Evolutionary conservation across 2,888 invertebrate genomes (phyloP).

Genomic region (Limnephilus marmoratus): DNA sequence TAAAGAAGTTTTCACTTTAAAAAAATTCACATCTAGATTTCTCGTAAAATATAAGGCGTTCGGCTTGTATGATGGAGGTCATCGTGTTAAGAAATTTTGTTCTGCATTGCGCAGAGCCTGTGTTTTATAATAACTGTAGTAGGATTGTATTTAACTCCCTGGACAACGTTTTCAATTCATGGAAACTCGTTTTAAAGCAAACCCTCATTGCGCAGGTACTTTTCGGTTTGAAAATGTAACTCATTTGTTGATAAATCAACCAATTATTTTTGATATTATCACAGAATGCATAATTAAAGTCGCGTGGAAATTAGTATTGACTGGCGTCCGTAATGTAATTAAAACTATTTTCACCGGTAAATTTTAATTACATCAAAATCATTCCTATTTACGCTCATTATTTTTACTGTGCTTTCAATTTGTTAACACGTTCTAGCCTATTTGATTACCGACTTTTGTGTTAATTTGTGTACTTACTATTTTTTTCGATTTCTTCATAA

Average conservation of each 20-base stretch:
- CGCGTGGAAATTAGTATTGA: neutral
- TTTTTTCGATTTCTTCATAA: too few species aligned
- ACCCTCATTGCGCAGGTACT: neutral
- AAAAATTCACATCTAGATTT: neutral
- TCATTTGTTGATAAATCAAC: neutral
- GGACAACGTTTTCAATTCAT: neutral
- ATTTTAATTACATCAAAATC: too few species aligned
- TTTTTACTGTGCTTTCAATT: neutral
- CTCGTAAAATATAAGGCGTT: neutral
- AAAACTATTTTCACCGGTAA: too few species aligned
- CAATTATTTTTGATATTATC: neutral
- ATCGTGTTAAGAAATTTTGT: neutral
- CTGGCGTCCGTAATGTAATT: neutral
- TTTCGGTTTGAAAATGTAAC: neutral
- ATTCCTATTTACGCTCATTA: neutral
- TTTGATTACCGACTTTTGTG: too few species aligned
- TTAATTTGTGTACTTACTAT: neutral
- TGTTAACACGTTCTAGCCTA: neutral
- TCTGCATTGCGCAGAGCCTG: neutral
- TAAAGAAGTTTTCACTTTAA: too few species aligned
- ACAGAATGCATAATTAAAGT: neutral
- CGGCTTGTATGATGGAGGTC: neutral
- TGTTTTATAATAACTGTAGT: neutral
- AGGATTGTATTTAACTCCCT: neutral
- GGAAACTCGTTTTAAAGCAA: neutral